Evolutionary conservation across 2,797 vertebrate genomes (phyloP), one percentile per base, ranked within the genome.

Genomic region (Cichlasoma orientale): DNA sequence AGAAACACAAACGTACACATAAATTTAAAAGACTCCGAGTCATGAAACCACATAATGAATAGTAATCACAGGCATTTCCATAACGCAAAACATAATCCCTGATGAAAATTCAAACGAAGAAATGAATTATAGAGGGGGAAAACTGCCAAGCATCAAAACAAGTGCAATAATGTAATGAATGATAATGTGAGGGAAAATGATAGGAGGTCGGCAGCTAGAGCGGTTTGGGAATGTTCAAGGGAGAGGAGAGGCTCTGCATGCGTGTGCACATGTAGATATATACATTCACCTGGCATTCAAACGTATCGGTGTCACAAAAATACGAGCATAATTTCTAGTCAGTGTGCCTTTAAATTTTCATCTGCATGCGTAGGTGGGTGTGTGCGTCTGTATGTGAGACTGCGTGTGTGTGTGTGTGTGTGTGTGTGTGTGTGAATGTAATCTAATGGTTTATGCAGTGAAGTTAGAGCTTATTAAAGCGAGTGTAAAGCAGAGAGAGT

Each of bases 401-500:
- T 61, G 36, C 72, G 16, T 63, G 61, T 88, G 72, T 56, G 69
- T 71, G 71, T 61, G 13, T 73, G 73, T 57, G 56, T 73, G 69
- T 71, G 71, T 61, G 11, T 74, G 73, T 57, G 55, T 73, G 25
- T 58, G 61, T 88, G 77, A 75, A 52, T 88, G 85, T 85, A 89
- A 89, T 93, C 83, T 90, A 70, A 86, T 59, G 86, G 92, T 93
- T 93, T 92, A 92, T 94, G 90, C 92, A 89, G 89, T 82, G 83
- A 93, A 94, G 93, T 94, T 93, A 83, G 89, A 93, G 88, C 91
- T 92, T 94, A 93, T 94, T 93, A 94, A 93, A 93, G 93, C 81
- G 86, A 93, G 92, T 94, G 93, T 94, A 93, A 92, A 93, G 93
- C 90, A 94, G 91, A 92, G 91, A 91, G 91, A 92, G 90, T 93